A percentile compares a stretch with the other conserved stretches of the same genome.
phyloP scores from a whole-genome alignment of 2,797 vertebrate species.

The Acanthurus lineatus region DNA sequence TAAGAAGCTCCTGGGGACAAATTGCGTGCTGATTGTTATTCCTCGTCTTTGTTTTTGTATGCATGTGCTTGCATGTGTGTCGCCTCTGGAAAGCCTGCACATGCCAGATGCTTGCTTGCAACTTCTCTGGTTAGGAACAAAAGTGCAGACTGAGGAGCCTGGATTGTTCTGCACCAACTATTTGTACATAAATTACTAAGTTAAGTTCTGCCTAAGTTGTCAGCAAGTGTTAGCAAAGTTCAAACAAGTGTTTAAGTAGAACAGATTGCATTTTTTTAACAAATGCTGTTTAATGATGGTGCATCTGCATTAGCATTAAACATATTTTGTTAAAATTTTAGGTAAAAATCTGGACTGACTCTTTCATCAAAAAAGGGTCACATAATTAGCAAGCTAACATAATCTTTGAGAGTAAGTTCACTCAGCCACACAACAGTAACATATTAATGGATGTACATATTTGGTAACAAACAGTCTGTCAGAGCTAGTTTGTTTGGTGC shows the following conservation, averaged over 20 bases:
- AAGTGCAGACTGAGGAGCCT: conserved; percentile 15
- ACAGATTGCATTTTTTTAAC: neutral
- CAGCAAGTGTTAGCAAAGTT: neutral
- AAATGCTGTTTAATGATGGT: no score
- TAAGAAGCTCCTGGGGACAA: conserved; percentile 75
- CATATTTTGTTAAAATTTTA: no score
- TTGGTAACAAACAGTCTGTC: neutral
- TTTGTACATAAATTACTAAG: conserved; percentile 5
- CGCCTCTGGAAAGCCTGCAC: conserved; percentile 37
- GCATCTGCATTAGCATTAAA: no score
- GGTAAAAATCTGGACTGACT: no score
- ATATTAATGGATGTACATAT: neutral
- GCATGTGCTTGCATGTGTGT: conserved; percentile 20
- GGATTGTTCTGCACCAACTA: conserved; percentile 3
- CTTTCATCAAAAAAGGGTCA: no score
- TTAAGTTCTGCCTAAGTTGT: conserved; percentile 8
- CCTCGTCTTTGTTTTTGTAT: conserved; percentile 58
- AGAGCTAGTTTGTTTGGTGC: neutral
- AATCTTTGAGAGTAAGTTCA: no score
- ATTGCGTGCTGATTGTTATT: conserved; percentile 74
- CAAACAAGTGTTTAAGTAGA: conserved; percentile 13
- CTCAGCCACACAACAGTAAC: no score
- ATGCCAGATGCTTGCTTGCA: conserved; percentile 42
- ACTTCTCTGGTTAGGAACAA: conserved; percentile 25
- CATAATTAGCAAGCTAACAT: no score